Percentiles rank a stretch among this genome's conserved stretches.
Evolutionary conservation across 1,140 invertebrate species (phyloP).

Genomic region (Caerostris darwini): DNA sequence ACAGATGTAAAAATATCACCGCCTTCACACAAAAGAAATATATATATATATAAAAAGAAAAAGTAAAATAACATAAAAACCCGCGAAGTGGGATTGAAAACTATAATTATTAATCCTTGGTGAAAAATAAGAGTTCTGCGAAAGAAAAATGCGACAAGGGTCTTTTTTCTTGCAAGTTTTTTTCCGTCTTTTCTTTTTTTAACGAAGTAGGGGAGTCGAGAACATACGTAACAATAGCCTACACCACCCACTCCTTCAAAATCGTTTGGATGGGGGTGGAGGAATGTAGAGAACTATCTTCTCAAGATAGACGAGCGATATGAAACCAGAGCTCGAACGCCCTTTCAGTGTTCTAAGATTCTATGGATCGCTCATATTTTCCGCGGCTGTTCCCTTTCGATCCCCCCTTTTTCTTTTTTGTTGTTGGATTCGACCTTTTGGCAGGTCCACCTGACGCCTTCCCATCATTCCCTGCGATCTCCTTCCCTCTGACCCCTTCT

Average conservation of each 20-base stretch:
- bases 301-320: conserved; percentile 8
- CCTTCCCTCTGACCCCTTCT: conserved; percentile 45
- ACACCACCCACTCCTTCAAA: conserved; percentile 24
- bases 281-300: neutral
- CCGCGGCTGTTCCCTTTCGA: conserved; percentile 20
- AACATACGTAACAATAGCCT: neutral
- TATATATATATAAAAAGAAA: neutral
- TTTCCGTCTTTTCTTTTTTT: neutral
- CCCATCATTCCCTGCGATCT: conserved; percentile 67
- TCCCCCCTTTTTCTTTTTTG: conserved; percentile 34
- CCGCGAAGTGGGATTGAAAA: neutral
- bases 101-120: conserved; percentile 15
- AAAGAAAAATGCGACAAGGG: conserved; percentile 27
- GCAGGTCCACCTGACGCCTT: conserved; percentile 73
- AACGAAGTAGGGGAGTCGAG: neutral
- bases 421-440: conserved; percentile 65
- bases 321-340: conserved; percentile 55
- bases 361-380: conserved; percentile 15
- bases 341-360: conserved; percentile 34
- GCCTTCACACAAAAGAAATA: neutral
- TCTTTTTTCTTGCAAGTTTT: neutral
- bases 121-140: neutral
- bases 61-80: neutral
- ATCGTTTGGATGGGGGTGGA: neutral
- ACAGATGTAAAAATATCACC: neutral